Evolutionary conservation across 1,140 invertebrate genomes (phyloP), one percentile per base, ranked within the genome.

Genomic region (Lamellibrachia luymesi): DNA sequence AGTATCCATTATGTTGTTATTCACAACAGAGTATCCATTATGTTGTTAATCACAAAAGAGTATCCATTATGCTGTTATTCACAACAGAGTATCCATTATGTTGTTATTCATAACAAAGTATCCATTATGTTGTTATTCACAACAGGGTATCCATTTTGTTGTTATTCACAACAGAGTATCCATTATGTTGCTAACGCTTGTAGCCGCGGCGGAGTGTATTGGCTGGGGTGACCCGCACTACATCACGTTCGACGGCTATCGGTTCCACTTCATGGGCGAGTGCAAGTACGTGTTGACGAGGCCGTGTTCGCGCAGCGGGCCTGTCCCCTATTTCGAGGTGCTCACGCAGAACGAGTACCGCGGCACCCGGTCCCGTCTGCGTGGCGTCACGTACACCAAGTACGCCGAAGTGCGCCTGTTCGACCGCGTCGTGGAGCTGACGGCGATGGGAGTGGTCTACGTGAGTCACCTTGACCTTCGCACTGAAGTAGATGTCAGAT

Each of bases 241-340:
- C 94, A 97, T 97, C 94, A 98, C 98, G 1, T 98, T 98, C 94
- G 98, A 98, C 96, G 97, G 97, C 0, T 97, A 97, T 17, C 96
- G 97, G 13, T 98, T 97, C 95, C 98, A 98, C 95, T 98, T 98
- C 95, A 98, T 98, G 96, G 98, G 98, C 8, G 93, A 97, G 90
- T 98, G 98, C 94, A 97, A 98, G 93, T 98, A 98, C 95, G 97
- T 98, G 25, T 95, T 98, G 17, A 97, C 97, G 50, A 90, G 91
- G 50, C 56, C 64, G 2, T 93, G 90, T 49, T 91, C 50, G 90
- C 50, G 49, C 51, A 50, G 50, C 7, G 51, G 27, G 17, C 25
- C 93, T 49, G 17, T 91, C 49, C 49, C 50, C 49, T 50, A 49
- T n/a, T 91, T 50, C 50, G 50, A 51, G 50, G 90, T 91, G 7